Conservation (phyloP, 2,888 invertebrate species). For the Sphecodes monilicornis region DNA sequence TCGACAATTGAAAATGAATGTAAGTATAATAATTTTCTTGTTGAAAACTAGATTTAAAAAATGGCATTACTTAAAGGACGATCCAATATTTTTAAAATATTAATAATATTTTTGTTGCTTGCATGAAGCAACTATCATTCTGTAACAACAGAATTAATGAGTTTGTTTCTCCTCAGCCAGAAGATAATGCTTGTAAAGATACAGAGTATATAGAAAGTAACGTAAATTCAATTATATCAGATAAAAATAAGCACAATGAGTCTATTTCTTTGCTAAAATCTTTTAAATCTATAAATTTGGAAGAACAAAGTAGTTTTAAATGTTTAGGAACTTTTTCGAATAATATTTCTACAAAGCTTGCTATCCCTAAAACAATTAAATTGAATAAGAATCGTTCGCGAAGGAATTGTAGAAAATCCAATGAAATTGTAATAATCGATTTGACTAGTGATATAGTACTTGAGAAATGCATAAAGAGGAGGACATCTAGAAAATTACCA, state of each 20-base stretch:
- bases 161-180: slow-evolving; percentile 63
- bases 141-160: slow-evolving; percentile 45
- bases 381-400: slow-evolving; percentile 58
- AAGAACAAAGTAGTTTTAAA: slow-evolving; percentile 56
- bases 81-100: neutral
- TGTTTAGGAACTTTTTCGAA: slow-evolving; percentile 62
- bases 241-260: slow-evolving; percentile 54
- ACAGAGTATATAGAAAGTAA: slow-evolving; percentile 61
- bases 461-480: slow-evolving; percentile 75
- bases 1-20: too few species aligned
- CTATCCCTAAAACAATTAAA: slow-evolving; percentile 55
- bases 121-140: slow-evolving; percentile 13
- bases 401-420: slow-evolving; percentile 70
- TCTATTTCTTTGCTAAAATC: slow-evolving; percentile 56
- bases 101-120: neutral
- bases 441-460: slow-evolving; percentile 76
- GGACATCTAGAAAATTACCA: slow-evolving; percentile 68
- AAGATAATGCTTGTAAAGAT: slow-evolving; percentile 64
- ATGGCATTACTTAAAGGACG: too few species aligned
- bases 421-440: slow-evolving; percentile 79
- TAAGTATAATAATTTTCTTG: too few species aligned
- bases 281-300: slow-evolving; percentile 51
- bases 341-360: slow-evolving; percentile 57
- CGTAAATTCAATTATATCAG: slow-evolving; percentile 56
- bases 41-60: too few species aligned